These are phyloP conservation scores for Pygocentrus nattereri DNA, from an alignment of 2,797 vertebrate genomes.

Conservation along the genomic window DNA sequence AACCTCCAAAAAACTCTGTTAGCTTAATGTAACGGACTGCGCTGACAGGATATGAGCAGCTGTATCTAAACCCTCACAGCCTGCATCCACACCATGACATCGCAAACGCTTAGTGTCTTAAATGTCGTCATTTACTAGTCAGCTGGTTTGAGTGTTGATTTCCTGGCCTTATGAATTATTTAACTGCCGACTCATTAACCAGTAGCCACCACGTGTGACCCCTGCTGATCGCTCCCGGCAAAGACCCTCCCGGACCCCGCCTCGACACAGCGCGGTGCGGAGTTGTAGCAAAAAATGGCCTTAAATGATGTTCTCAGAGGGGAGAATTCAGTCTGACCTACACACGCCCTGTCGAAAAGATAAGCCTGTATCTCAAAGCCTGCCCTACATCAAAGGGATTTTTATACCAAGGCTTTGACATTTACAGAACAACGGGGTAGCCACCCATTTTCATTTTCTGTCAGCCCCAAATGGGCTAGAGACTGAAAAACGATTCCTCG, in stretches of 20 bases:
- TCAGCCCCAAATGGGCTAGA: background rate
- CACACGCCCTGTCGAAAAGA: constrained; percentile 17
- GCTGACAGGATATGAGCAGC: background rate
- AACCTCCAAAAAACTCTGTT: background rate
- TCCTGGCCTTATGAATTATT: constrained; percentile 43
- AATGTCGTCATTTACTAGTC: background rate
- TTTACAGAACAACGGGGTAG: constrained; percentile 19
- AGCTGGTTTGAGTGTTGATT: constrained; percentile 37
- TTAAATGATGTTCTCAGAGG: constrained; percentile 34
- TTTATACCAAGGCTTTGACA: constrained; percentile 7
- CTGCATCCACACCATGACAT: too few relatives aligned
- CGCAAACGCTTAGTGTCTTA: background rate
- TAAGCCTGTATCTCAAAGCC: constrained; percentile 13
- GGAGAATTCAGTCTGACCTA: constrained; percentile 1
- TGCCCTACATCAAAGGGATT: constrained; percentile 11
- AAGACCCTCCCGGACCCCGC: background rate
- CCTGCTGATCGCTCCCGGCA: constrained; percentile 2
- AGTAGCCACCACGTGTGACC: constrained; percentile 23
- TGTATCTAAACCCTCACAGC: background rate
- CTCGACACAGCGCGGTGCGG: background rate
- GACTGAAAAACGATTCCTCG: background rate
- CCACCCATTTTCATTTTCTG: background rate
- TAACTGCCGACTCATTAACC: constrained; percentile 47
- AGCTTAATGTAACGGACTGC: background rate
- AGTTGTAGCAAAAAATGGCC: background rate